A percentile compares a stretch with the other conserved stretches of the same genome.
Conservation (phyloP, 2,113 vertebrate genomes). For the Elephantulus edwardii region DNA sequence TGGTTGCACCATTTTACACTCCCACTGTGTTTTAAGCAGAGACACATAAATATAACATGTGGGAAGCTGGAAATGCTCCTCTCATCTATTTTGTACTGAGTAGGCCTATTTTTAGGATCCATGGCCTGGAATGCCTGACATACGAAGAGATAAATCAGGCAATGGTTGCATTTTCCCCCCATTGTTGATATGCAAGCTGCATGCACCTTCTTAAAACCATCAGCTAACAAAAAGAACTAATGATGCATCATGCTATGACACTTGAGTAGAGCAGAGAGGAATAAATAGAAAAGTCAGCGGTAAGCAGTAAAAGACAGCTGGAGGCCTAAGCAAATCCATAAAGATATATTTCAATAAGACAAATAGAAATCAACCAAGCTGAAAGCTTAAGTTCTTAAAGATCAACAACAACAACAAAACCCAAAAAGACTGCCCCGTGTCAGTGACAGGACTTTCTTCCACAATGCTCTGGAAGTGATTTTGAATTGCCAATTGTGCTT, state of each 20-base stretch:
- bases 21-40: too few relatives aligned
- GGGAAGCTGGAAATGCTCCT: background rate
- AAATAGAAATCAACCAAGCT: background rate
- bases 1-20: too few relatives aligned
- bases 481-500: too few relatives aligned
- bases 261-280: background rate
- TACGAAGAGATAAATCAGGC: background rate
- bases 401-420: too few relatives aligned
- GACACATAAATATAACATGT: background rate
- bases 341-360: slow-evolving; percentile 5
- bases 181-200: background rate
- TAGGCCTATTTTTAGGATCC: background rate
- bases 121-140: background rate
- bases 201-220: background rate
- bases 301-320: background rate
- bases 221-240: background rate
- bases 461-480: too few relatives aligned
- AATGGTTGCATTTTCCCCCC: background rate
- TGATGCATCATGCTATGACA: background rate
- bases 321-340: background rate
- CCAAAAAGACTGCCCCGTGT: too few relatives aligned
- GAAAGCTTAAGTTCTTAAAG: slow-evolving; percentile 1
- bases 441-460: too few relatives aligned
- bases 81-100: background rate
- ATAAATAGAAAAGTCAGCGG: background rate